Conservation (phyloP, 2,113 vertebrate species). For the Micronycteris hirsuta region DNA sequence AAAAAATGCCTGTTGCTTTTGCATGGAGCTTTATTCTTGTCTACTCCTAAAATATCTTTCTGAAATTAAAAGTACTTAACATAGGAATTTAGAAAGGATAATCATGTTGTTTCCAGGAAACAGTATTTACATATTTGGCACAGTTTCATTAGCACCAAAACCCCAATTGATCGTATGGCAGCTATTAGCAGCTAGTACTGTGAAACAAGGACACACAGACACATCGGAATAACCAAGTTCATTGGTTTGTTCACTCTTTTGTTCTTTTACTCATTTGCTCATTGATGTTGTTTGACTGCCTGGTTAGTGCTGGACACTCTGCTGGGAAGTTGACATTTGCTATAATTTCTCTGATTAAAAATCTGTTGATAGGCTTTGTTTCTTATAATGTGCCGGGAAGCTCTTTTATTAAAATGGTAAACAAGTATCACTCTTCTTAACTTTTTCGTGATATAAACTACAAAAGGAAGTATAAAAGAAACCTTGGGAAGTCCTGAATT, state of each 20-base stretch:
- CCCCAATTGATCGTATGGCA: neutral
- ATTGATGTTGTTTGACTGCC: neutral
- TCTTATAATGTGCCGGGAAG: neutral
- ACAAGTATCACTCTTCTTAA: neutral
- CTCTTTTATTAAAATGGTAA: slow-evolving; percentile 10
- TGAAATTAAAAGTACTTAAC: slow-evolving; percentile 28
- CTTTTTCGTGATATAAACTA: neutral
- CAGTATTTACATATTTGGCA: slow-evolving; percentile 26
- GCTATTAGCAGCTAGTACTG: neutral
- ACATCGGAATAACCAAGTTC: neutral
- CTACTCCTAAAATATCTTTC: slow-evolving; percentile 24
- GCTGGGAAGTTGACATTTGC: neutral
- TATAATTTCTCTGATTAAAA: neutral
- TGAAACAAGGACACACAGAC: neutral
- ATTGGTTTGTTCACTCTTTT: neutral
- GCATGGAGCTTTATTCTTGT: slow-evolving; percentile 18
- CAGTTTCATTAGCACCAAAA: neutral
- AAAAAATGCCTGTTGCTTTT: slow-evolving; percentile 44
- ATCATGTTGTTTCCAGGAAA: slow-evolving; percentile 6
- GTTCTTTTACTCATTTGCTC: slow-evolving; percentile 25
- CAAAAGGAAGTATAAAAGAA: neutral
- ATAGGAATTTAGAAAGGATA: neutral
- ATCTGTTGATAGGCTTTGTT: neutral
- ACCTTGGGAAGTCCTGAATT: neutral
- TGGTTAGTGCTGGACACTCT: neutral